Conservation (phyloP, 92 coral and sea anemone genomes). For the Meandrina meandrites region DNA sequence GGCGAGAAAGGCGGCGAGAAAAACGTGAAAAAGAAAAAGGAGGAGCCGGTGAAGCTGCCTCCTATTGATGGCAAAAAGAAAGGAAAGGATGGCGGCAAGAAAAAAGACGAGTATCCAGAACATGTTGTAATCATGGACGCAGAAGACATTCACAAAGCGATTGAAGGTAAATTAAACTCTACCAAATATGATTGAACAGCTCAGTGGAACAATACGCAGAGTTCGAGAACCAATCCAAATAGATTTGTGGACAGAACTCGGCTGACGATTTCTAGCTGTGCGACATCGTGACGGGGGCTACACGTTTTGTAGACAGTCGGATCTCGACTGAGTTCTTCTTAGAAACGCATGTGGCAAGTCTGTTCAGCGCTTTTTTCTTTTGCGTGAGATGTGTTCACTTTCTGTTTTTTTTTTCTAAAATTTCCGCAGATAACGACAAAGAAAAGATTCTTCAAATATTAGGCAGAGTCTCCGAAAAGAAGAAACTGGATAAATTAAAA, state of each 20-base stretch:
- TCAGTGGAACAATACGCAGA: background rate
- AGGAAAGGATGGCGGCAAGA: slow-evolving; percentile 45
- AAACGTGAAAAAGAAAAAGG: slow-evolving; percentile 41
- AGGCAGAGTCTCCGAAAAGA: slow-evolving; percentile 81
- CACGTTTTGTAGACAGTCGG: too few species aligned
- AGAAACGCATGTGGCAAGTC: too few species aligned
- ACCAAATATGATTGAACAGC: too few species aligned
- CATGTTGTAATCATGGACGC: slow-evolving; percentile 80
- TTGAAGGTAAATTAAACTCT: slow-evolving; percentile 89
- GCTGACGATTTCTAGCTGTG: background rate
- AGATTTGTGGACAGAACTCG: background rate
- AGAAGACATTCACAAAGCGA: slow-evolving; percentile 77
- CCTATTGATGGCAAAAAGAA: slow-evolving; percentile 75
- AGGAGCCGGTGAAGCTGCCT: slow-evolving; percentile 81
- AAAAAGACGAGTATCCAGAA: slow-evolving; percentile 61
- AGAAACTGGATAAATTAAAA: slow-evolving; percentile 62
- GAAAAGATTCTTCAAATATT: slow-evolving; percentile 72
- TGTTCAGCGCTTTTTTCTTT: too few species aligned
- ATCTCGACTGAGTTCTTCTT: too few species aligned
- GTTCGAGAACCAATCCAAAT: background rate
- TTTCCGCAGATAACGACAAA: slow-evolving; percentile 68
- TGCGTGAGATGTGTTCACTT: background rate
- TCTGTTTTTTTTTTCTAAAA: background rate
- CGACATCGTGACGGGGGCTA: background rate
- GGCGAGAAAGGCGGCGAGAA: slow-evolving; percentile 29